Evolutionary conservation across 2,888 invertebrate genomes (phyloP), one percentile per base, ranked within the genome.

Genomic region (Acanthosepion esculentum): DNA sequence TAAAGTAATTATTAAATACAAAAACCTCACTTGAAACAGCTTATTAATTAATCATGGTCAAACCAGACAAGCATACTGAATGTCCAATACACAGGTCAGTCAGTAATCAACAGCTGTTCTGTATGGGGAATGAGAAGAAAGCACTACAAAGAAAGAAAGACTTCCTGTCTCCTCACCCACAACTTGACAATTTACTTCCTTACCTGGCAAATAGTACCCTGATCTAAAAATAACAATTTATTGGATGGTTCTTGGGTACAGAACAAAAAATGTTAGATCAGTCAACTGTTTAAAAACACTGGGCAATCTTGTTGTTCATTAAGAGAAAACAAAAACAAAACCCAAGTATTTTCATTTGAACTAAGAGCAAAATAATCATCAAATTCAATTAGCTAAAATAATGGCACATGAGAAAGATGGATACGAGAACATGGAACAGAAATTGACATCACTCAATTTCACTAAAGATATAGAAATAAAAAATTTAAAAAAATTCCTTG

Each of bases 1-100:
- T n/a, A 78, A 78, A 78, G 78, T 78, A 78, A 78, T 78, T 78
- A 78, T 78, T 78, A 78, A n/a, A 78, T 78, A n/a, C n/a, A 78
- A 78, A 20, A 55, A 12, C 15, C n/a, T 78, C 78, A n/a, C 78
- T 78, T 7, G 12, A 78, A 78, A 78, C n/a, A 78, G 78, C 78
- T 78, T 78, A 78, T 78, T 78, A 78, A 78, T 78, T 29, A n/a
- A 78, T n/a, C 20, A 78, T 78, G n/a, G 78, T 78, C 78, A 78
- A 78, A n/a, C n/a, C 78, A 78, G 78, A 78, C 78, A n/a, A 78
- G 10, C 78, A 78, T 29, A 78, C 78, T 78, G 78, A 78, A 78
- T 78, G 78, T n/a, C 78, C 78, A 78, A n/a, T 78, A n/a, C 78
- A n/a, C 29, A 78, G 78, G 78, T 78, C 78, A 78, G 78, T 78